Percentiles rank a stretch among this genome's conserved stretches.
These are phyloP conservation scores for Uria lomvia DNA, from an alignment of 2,113 vertebrate genomes.

Conservation along the genomic window DNA sequence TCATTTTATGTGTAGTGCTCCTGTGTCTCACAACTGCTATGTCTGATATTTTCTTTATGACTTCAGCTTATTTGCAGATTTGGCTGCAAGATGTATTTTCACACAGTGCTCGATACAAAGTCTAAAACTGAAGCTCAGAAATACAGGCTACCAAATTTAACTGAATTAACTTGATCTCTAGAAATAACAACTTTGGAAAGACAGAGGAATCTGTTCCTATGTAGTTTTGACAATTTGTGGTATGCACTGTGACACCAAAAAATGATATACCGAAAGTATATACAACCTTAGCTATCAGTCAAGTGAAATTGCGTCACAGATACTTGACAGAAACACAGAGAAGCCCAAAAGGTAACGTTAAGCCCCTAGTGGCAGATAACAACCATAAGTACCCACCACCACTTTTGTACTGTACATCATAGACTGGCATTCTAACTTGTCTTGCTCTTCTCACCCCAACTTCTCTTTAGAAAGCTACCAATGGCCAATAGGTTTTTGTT, in stretches of 20 bases:
- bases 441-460: neutral
- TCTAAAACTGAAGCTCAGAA: neutral
- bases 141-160: neutral
- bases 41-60: slow-evolving; percentile 65
- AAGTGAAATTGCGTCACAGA: neutral
- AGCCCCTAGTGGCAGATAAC: neutral
- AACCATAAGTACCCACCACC: neutral
- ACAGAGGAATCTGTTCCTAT: neutral
- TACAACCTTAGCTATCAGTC: neutral
- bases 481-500: neutral
- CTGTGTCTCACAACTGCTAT: slow-evolving; percentile 36
- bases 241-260: neutral
- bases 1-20: slow-evolving; percentile 32
- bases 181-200: neutral
- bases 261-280: neutral
- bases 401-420: neutral
- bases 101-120: slow-evolving; percentile 33
- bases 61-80: slow-evolving; percentile 60
- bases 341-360: neutral
- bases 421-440: neutral
- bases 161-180: neutral
- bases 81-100: slow-evolving; percentile 51
- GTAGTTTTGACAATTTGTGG: neutral
- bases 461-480: neutral
- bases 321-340: neutral